A percentile compares a stretch with the other conserved stretches of the same genome.
Conservation (phyloP, 2,113 vertebrate species). For the Osmerus mordax region DNA sequence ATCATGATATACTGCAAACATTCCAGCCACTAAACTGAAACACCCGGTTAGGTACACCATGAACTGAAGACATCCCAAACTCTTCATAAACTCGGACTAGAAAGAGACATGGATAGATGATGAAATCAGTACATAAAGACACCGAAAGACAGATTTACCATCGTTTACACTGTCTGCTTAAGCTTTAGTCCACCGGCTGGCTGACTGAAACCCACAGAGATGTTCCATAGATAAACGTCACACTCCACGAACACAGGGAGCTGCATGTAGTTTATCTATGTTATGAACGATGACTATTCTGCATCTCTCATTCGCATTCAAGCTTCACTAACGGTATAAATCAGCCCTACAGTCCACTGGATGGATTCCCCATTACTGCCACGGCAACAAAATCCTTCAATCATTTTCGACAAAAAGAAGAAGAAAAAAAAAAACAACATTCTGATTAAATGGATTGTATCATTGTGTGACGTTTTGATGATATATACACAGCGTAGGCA, state of each 20-base stretch:
- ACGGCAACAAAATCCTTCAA: conserved; percentile 65
- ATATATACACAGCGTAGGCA: conserved; percentile 48
- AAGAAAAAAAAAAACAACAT: conserved; percentile 63
- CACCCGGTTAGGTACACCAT: too few relatives aligned
- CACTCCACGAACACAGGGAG: conserved; percentile 60
- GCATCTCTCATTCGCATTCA: conserved; percentile 67
- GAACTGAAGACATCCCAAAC: too few relatives aligned
- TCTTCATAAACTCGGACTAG: too few relatives aligned
- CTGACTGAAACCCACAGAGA: conserved; percentile 57
- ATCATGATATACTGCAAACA: too few relatives aligned
- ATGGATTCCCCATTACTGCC: conserved; percentile 64
- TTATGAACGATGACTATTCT: conserved; percentile 69
- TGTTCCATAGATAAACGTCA: conserved; percentile 69
- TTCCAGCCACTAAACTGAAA: too few relatives aligned
- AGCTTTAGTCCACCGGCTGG: conserved; percentile 40
- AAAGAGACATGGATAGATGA: not conserved
- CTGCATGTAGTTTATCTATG: conserved; percentile 68
- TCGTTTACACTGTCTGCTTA: conserved; percentile 34
- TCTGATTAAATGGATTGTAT: conserved; percentile 77
- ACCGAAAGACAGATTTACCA: conserved; percentile 40
- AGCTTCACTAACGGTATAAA: conserved; percentile 73
- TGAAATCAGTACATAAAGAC: conserved; percentile 16
- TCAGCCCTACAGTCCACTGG: conserved; percentile 56
- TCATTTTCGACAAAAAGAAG: conserved; percentile 59
- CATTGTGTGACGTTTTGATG: conserved; percentile 73